Base-by-base conservation (phyloP, 2,888 invertebrate species). In the Asteroscopus sphinx region DNA sequence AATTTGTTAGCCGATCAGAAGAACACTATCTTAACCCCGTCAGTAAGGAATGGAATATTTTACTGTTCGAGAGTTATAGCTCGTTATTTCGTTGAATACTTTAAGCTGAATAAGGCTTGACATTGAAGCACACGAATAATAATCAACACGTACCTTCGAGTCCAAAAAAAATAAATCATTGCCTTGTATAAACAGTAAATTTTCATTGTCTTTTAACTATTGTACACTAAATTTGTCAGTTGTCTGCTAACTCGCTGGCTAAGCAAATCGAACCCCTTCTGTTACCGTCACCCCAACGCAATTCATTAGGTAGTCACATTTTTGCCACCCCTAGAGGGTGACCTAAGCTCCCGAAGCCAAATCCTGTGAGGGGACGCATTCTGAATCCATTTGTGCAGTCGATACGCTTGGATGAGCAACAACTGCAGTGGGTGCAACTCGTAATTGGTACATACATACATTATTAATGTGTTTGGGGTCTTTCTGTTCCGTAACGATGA, bases 261-360 rank as follows among this genome's bases (percentile, higher is more conserved):
- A 59, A 51, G 48, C 54, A 41, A 36, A 5, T 53, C 17, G 30
- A 51, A 68, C 71, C 66, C 73, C 55, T 73, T 57, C 33, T 17
- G 44, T 35, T 56, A 32, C 12, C 16, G 37, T 32, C 49, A 62
- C 36, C 42, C 51, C 44, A 42, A 58, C 44, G 61, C 58, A 61
- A 68, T 74, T 66, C 73, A 74, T 74, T 73, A 72, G 58, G 51
- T 17, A 61, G 67, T 59, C 40, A 66, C 52, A 58, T 62, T 68
- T 65, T 58, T 57, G 51, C 42, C 56, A 48, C 77, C 79, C 81
- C 76, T 60, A 48, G 68, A 82, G 85, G 86, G 86, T 79, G 80
- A 82, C 82, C 83, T 88, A 87, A 82, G 78, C 78, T 75, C 83
- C 83, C 76, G 79, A 76, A 77, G 69, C 61, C 64, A 60, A 73